Evolutionary conservation across 2,888 invertebrate genomes (phyloP).

Genomic region (Pilophorus perplexus): DNA sequence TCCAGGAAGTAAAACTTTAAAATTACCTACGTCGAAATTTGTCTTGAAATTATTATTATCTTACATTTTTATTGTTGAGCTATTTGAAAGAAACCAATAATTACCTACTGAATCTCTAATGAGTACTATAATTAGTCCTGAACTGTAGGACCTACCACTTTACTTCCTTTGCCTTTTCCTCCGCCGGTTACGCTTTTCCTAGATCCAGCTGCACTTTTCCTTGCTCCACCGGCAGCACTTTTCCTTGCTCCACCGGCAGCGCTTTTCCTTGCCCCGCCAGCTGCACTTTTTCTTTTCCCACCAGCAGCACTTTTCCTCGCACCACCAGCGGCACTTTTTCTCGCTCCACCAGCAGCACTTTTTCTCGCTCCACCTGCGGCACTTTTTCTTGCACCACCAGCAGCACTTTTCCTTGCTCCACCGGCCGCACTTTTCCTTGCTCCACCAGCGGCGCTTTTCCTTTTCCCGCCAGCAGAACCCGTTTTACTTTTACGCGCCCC

Average conservation of each 20-base stretch:
- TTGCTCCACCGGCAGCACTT: constrained; percentile 6
- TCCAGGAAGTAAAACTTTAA: no score
- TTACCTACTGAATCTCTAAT: no score
- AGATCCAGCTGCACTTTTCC: neutral
- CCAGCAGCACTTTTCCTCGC: constrained; percentile 27
- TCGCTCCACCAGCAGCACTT: constrained; percentile 21
- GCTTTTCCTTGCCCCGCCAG: constrained; percentile 21
- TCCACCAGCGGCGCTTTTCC: constrained; percentile 23
- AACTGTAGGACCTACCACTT: no score
- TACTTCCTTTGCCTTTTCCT: constrained; percentile 19
- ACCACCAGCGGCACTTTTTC: neutral
- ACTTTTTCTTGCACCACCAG: constrained; percentile 30
- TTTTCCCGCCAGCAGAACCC: constrained; percentile 1
- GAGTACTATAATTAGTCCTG: no score
- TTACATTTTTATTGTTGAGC: no score
- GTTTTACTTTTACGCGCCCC: no score
- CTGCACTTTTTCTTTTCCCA: constrained; percentile 16
- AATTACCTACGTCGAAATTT: no score
- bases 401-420: constrained; percentile 18
- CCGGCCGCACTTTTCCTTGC: constrained; percentile 18
- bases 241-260: neutral
- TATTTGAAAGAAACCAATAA: no score
- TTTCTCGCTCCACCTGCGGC: constrained; percentile 22
- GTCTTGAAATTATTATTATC: no score
- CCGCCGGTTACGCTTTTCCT: constrained; percentile 12